Evolutionary conservation across 2,888 invertebrate species (phyloP), one percentile per base, ranked within the genome.

Genomic region (Thymelicus acteon): DNA sequence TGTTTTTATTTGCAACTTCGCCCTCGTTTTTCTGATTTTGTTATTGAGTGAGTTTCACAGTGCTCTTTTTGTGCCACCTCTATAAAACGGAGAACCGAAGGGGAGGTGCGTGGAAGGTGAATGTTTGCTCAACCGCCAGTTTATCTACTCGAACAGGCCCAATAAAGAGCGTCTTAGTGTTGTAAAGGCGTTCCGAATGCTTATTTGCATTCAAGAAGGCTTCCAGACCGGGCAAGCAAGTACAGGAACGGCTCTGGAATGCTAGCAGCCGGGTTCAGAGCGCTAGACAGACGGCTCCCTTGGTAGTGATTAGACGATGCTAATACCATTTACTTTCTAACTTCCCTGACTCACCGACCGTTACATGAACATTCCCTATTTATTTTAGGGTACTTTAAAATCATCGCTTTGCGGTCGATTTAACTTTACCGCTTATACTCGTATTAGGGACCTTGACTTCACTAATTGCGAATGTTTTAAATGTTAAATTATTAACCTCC

Each of bases 281-380:
- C 84, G 80, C 84, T 85, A 88, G 79, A 79, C 76, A 75, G 72
- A 92, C 81, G 80, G 90, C 91, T 92, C 92, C 93, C 93, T 81
- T 83, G 93, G 85, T 86, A 89, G 93, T 91, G 91, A 93, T 93
- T 93, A 93, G 88, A 88, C 90, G 88, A 89, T 90, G 91, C 91
- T 92, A 92, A 93, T 93, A 92, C 89, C 92, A 90, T 92, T 92
- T 92, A 92, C 91, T 91, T 92, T 91, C 88, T 85, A 89, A 91
- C 91, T 91, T 92, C 85, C 87, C 88, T 88, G 88, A 86, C 88
- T 90, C 88, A 86, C 89, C 88, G 85, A 86, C 89, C 91, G 91
- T 90, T 89, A 89, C 87, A 81, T 80, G 88, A 90, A 88, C 86
- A 84, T 87, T 82, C 78, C 82, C 86, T 89, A 89, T 91, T 91